Base-by-base conservation (phyloP, 2,888 invertebrate genomes). In the Trichacis sp. region DNA sequence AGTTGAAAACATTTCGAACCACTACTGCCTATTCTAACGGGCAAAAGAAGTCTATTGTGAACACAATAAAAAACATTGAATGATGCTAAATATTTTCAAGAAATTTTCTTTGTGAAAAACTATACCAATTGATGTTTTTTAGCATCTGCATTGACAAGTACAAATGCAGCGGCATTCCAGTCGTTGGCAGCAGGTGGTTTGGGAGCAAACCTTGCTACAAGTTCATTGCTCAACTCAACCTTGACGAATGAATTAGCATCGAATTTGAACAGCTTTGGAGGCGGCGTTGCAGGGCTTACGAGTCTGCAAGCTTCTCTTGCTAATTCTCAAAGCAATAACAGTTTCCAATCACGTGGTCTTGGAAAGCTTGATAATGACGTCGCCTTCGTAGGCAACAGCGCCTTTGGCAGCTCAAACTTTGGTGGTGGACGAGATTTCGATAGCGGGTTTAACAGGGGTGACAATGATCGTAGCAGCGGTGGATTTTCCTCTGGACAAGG, bases 391-490 rank as follows among this genome's bases (percentile, higher is more conserved):
- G 76, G 77, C 50, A 83, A 77, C 55, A 83, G 78, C 63, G 75
- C 80, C 15, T 82, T 85, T 55, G 83, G 82, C 38, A 80, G 81
- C 60, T 79, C 84, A 6, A 81, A 76, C 68, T 84, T 81, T 55
- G 81, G 81, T 15, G 80, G 79, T 12, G 79, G 77, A 38, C 77
- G 86, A 77, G 77, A 87, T 75, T 77, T 83, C 80, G 75, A 77
- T 57, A 79, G 79, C 58, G 74, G 76, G 20, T 84, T 83, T 55
- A 81, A 77, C 49, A 76, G 84, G 47, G 77, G 77, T 12, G 83
- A 85, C 53, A 77, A 79, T 29, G 84, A 84, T 53, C 79, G 87
- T 30, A 84, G 85, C 38, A 83, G 85, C 33, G 78, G 84, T 30
- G 84, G 81, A 59, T 82, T 83, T 53, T 70, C 80, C 24, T 76